These are phyloP conservation scores for Podarcis muralis DNA, from an alignment of 2,113 vertebrate species.

Conservation along the genomic window DNA sequence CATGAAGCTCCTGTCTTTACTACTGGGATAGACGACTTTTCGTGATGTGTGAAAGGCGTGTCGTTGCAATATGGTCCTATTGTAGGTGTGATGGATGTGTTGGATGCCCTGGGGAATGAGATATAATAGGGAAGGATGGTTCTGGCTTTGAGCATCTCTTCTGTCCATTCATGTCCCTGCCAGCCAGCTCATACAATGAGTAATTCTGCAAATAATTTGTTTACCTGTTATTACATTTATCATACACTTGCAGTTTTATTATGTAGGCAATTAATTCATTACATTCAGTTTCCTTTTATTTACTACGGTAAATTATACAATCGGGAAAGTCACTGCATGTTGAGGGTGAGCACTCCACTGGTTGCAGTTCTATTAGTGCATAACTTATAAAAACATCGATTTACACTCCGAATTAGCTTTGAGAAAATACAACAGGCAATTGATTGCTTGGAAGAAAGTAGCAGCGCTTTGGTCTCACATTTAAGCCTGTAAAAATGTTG, in stretches of 20 bases:
- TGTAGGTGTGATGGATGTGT: background rate
- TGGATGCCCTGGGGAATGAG: background rate
- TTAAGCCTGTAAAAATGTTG: slow-evolving; percentile 44
- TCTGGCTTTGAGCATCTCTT: background rate
- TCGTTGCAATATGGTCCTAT: background rate
- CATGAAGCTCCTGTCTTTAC: background rate
- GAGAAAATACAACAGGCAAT: slow-evolving; percentile 18
- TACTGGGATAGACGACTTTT: background rate
- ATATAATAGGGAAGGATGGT: background rate
- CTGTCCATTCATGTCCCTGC: fast-evolving
- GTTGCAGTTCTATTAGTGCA: background rate
- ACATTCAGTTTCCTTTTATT: background rate
- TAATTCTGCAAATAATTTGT: background rate
- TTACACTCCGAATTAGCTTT: slow-evolving; percentile 43
- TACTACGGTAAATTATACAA: fast-evolving
- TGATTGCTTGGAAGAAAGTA: slow-evolving; percentile 20
- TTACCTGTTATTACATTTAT: slow-evolving; percentile 13
- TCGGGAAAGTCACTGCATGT: background rate
- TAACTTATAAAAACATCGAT: background rate
- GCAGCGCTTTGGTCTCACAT: slow-evolving; percentile 33
- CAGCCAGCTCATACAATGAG: background rate
- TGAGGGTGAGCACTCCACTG: background rate
- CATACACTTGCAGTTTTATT: slow-evolving; percentile 8
- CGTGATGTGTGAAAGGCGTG: background rate
- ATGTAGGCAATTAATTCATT: background rate